These are phyloP conservation scores for Epinephelus cyanopodus DNA, from an alignment of 2,113 vertebrate genomes.

Conservation along the genomic window DNA sequence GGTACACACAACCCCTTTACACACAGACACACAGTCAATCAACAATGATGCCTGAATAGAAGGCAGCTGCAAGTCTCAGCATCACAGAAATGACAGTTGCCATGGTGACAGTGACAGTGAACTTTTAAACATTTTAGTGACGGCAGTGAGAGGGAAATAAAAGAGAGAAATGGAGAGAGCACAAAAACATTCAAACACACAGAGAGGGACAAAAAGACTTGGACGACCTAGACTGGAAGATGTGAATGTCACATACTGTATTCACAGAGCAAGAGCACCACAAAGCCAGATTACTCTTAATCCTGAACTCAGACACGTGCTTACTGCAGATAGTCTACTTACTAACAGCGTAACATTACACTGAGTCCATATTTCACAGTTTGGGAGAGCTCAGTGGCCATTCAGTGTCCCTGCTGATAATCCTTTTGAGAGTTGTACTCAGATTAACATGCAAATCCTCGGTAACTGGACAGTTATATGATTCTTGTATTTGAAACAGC, in stretches of 20 bases:
- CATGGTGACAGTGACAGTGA: constrained; percentile 79
- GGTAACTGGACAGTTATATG: constrained; percentile 20
- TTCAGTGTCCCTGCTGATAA: constrained; percentile 51
- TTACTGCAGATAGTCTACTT: constrained; percentile 37
- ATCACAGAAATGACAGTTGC: constrained; percentile 81
- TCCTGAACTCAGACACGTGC: constrained; percentile 37
- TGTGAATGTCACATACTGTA: constrained; percentile 27
- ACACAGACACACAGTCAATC: constrained; percentile 37
- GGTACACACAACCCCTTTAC: constrained; percentile 10
- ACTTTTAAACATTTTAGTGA: constrained; percentile 79
- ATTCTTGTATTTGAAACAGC: constrained; percentile 17
- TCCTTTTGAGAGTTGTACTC: constrained; percentile 43
- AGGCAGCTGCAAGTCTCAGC: constrained; percentile 75
- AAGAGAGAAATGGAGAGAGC: constrained; percentile 9
- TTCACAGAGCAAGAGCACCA: constrained; percentile 11
- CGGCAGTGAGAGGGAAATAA: constrained; percentile 51
- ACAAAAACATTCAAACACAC: constrained; percentile 39
- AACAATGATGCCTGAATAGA: constrained; percentile 68
- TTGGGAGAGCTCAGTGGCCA: constrained; percentile 34
- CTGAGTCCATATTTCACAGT: constrained; percentile 34
- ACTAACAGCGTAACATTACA: constrained; percentile 2
- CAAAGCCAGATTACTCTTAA: constrained; percentile 43
- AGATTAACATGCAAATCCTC: constrained; percentile 62
- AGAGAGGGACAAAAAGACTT: constrained; percentile 45
- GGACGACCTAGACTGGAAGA: constrained; percentile 11